phyloP scores from a whole-genome alignment of 2,113 vertebrate species.

The Cacatua alba region DNA sequence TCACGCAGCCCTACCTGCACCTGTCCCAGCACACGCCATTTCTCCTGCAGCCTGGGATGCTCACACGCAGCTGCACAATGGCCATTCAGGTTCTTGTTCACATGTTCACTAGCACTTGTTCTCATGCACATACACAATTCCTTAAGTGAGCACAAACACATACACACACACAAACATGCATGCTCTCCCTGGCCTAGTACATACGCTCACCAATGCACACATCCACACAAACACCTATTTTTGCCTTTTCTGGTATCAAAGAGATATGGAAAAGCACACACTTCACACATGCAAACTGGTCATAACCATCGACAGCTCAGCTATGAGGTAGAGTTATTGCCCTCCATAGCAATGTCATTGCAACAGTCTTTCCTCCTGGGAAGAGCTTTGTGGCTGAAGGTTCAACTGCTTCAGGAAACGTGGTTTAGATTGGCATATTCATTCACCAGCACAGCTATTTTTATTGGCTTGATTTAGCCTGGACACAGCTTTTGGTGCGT shows the following conservation, averaged over 20 bases:
- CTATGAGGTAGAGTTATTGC: not conserved
- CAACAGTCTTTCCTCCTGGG: not conserved
- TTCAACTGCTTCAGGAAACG: not conserved
- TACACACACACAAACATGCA: too few relatives aligned
- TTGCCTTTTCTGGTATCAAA: not conserved
- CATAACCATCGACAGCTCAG: not conserved
- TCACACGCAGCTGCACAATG: accelerated
- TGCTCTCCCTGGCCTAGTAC: not conserved
- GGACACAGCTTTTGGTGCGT: not conserved
- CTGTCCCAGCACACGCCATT: accelerated
- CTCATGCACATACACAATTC: not conserved
- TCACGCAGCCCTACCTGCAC: not conserved
- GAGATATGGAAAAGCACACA: not conserved
- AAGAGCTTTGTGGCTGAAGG: not conserved
- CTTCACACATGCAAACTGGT: not conserved
- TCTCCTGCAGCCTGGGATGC: not conserved
- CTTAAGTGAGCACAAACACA: not conserved
- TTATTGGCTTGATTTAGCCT: not conserved
- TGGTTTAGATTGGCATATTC: not conserved
- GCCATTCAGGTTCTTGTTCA: accelerated
- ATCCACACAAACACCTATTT: not conserved
- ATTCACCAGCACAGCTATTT: not conserved
- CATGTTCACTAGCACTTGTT: not conserved
- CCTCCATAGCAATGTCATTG: not conserved
- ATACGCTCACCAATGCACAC: not conserved